Percentiles rank a stretch among this genome's conserved stretches.
Evolutionary conservation across 2,797 vertebrate genomes (phyloP).

Genomic region (Muscicapa comitata): DNA sequence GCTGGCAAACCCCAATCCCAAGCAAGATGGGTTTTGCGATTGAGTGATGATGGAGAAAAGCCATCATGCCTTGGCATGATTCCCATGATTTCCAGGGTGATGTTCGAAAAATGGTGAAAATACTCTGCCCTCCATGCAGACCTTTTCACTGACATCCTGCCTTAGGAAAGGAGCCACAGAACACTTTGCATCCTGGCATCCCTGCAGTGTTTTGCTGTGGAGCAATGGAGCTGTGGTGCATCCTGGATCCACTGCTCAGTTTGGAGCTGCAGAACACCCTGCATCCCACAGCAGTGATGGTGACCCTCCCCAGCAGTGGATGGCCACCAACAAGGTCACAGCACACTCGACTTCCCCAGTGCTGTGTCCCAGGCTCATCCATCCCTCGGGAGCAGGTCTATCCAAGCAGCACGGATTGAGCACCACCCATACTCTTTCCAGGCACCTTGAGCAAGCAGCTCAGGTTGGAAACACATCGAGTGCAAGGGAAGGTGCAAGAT

Average conservation of each 20-base stretch:
- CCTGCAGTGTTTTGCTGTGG: not conserved
- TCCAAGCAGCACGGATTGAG: rapidly evolving
- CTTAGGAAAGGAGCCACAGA: not conserved
- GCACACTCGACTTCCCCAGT: rapidly evolving
- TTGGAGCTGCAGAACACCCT: not conserved
- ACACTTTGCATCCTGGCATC: not conserved
- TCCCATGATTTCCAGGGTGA: not conserved
- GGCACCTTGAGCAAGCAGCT: not conserved
- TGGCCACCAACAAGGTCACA: rapidly evolving
- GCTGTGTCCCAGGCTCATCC: not conserved
- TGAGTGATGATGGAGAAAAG: not conserved
- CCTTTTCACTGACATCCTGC: not conserved
- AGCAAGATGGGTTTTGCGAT: not conserved
- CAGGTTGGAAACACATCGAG: not conserved
- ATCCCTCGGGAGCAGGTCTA: rapidly evolving
- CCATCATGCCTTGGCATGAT: rapidly evolving
- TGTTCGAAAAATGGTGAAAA: not conserved
- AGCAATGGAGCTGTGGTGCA: not conserved
- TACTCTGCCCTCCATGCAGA: not conserved
- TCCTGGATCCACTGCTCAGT: not conserved
- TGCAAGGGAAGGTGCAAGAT: not conserved
- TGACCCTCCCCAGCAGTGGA: rapidly evolving
- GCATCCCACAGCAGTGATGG: rapidly evolving
- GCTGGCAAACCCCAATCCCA: not conserved
- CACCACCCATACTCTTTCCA: not conserved